Base-by-base conservation (phyloP, 2,888 invertebrate species). In the Muschampia plurimacula region DNA sequence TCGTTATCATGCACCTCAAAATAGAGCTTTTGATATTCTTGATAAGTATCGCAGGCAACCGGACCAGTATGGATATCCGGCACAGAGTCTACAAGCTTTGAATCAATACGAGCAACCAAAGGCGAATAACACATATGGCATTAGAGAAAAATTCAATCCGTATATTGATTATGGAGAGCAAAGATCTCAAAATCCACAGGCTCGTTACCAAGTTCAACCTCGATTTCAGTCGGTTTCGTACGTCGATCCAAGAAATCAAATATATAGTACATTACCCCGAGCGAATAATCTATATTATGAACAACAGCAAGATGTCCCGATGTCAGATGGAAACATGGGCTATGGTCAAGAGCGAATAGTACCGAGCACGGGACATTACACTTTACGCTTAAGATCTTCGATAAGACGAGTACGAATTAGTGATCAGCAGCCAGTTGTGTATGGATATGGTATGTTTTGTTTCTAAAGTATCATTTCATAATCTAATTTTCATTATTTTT, bases 331-430 rank as follows among this genome's bases (percentile, higher is more conserved):
- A 46, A 66, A 71, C n/a, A 71, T 82, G 72, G 76, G 82, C 69
- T 78, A 83, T 74, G 81, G 81, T 60, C 82, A 80, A 69, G 81
- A 78, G 75, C 79, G 82, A 32, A 80, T 80, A 77, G 80, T 83
- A 74, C 81, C 80, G 55, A 82, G 82, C 78, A 55, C 79, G 44
- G 89, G 85, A 62, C 85, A 86, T 79, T 87, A 90, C 76, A 90
- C 92, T 7, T 81, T 93, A 77, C 93, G 93, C 49, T 79, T 81
- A 72, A 87, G 88, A 81, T 86, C 86, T 64, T 86, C 84, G 66
- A 83, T 86, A 74, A 84, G 93, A 81, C 89, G 93, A 64, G 94
- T 94, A 46, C 90, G 93, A 79, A 93, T 94, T 82, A 92, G 92
- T 79, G 88, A 92, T 77, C 83, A 86, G 72, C 83, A 88, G 74